phyloP scores from a whole-genome alignment of 1,140 invertebrate genomes.

The Portunus trituberculatus region DNA sequence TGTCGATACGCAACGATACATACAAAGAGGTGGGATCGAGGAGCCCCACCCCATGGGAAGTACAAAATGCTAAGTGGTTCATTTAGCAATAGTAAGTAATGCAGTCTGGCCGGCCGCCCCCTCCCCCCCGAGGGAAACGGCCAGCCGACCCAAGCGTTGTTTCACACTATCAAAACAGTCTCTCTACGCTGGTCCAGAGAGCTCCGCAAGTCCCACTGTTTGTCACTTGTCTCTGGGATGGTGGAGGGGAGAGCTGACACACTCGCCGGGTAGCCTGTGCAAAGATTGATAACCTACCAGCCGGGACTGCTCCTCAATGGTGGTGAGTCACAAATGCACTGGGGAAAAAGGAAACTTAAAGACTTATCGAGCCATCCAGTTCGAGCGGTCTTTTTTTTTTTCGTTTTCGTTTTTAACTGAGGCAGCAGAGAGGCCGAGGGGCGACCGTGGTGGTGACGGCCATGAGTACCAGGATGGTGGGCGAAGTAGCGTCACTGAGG shows the following conservation, averaged over 20 bases:
- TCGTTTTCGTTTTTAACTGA: slow-evolving; percentile 18
- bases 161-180: slow-evolving; percentile 75
- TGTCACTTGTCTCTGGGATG: slow-evolving; percentile 67
- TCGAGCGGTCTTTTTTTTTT: slow-evolving; percentile 26
- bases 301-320: slow-evolving; percentile 74
- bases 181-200: slow-evolving; percentile 70
- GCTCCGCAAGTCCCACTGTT: slow-evolving; percentile 59
- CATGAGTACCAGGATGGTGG: slow-evolving; percentile 71
- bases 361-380: slow-evolving; percentile 15
- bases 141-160: slow-evolving; percentile 76
- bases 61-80: slow-evolving; percentile 77
- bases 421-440: slow-evolving; percentile 69
- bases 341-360: slow-evolving; percentile 61
- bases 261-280: slow-evolving; percentile 73
- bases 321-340: slow-evolving; percentile 74
- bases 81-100: slow-evolving; percentile 75
- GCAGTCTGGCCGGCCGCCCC: slow-evolving; percentile 70
- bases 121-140: slow-evolving; percentile 33
- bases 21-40: slow-evolving; percentile 75
- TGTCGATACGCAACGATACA: slow-evolving; percentile 75
- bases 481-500: slow-evolving; percentile 69
- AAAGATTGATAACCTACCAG: slow-evolving; percentile 71
- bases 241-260: slow-evolving; percentile 44
- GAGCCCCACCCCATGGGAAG: slow-evolving; percentile 75
- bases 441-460: slow-evolving; percentile 63